These are phyloP conservation scores for Pseudorasbora parva DNA, from an alignment of 2,113 vertebrate species.

Conservation along the genomic window DNA sequence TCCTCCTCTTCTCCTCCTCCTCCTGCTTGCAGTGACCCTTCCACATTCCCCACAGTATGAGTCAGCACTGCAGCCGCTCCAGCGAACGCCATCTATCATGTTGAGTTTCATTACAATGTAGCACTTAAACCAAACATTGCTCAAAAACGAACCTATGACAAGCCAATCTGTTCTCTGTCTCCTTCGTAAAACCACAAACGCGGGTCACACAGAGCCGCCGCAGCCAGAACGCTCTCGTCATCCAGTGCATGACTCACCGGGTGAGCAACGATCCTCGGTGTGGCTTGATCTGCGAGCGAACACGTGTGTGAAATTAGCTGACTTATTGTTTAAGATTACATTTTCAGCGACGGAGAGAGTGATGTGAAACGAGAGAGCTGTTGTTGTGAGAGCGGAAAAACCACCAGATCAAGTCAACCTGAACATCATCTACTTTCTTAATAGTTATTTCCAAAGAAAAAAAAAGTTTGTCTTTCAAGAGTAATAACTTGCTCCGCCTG, in stretches of 20 bases:
- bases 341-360: neutral
- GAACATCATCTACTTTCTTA: neutral
- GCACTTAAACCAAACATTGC: conserved; percentile 22
- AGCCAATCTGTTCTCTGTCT: conserved; percentile 48
- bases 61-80: conserved; percentile 13
- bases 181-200: conserved; percentile 40
- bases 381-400: neutral
- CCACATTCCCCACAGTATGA: conserved; percentile 16
- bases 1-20: neutral
- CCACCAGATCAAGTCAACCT: neutral
- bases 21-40: conserved; percentile 18
- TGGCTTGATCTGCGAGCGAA: neutral
- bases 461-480: neutral
- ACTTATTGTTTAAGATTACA: conserved; percentile 5
- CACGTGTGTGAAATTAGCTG: conserved; percentile 14
- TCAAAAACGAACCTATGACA: conserved; percentile 31
- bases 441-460: neutral
- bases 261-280: conserved; percentile 26
- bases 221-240: conserved; percentile 39
- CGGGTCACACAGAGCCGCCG: neutral
- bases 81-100: conserved; percentile 27
- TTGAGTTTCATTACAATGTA: conserved; percentile 28
- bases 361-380: neutral
- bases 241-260: conserved; percentile 42
- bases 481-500: neutral